These are phyloP conservation scores for Heliconius eleuchia DNA, from an alignment of 1,140 invertebrate genomes.

Conservation along the genomic window DNA sequence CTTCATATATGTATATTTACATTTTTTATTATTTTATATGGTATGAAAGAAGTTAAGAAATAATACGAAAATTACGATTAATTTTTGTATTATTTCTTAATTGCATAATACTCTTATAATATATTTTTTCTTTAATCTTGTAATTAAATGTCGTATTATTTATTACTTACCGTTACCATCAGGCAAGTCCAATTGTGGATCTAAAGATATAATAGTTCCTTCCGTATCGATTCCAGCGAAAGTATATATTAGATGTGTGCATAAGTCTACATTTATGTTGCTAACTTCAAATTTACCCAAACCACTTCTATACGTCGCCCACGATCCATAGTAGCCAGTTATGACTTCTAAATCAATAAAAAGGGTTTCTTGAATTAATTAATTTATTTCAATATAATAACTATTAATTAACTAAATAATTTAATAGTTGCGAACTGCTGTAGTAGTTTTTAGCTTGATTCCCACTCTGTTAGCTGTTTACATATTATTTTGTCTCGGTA, in stretches of 20 bases:
- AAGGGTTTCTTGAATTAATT: background rate
- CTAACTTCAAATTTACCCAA: conserved; percentile 85
- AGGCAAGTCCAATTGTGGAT: conserved; percentile 84
- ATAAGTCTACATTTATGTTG: conserved; percentile 86
- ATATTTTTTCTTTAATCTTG: background rate
- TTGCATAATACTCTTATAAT: background rate
- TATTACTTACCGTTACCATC: conserved; percentile 73
- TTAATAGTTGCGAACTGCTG: background rate
- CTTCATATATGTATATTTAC: no score
- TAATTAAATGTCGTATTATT: background rate
- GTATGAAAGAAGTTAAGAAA: no score
- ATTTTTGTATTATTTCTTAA: no score
- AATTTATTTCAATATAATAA: background rate
- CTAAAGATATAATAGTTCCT: conserved; percentile 81
- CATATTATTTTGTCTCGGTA: no score
- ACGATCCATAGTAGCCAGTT: conserved; percentile 89
- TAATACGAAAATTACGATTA: no score
- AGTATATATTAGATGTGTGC: conserved; percentile 88
- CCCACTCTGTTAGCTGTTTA: no score
- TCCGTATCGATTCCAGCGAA: conserved; percentile 84
- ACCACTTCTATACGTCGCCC: conserved; percentile 86
- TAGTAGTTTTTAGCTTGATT: no score
- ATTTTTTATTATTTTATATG: no score
- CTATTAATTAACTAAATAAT: background rate
- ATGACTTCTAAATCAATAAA: conserved; percentile 72